Conservation (phyloP, 1,140 invertebrate species). For the Papilio glaucus region DNA sequence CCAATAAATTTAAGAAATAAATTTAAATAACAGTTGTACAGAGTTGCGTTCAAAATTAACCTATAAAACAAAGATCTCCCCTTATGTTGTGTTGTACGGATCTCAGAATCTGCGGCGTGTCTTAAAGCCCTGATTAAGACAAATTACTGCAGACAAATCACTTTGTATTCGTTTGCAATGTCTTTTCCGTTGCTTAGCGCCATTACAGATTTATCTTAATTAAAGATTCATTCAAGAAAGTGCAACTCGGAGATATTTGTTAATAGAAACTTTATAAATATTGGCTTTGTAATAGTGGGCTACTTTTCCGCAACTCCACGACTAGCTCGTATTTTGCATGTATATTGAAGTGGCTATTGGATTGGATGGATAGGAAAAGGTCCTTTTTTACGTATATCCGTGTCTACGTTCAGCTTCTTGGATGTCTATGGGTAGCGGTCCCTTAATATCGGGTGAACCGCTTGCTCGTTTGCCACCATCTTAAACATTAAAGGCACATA, state of each 20-base stretch:
- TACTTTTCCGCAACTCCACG: no score
- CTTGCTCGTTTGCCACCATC: no score
- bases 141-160: conserved; percentile 14
- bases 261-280: background rate
- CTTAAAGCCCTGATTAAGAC: conserved; percentile 21
- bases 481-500: no score
- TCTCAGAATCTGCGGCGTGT: conserved; percentile 5
- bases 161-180: conserved; percentile 6
- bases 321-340: no score
- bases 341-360: no score
- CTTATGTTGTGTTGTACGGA: background rate
- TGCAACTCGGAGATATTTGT: background rate
- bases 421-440: no score
- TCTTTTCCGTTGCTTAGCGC: background rate
- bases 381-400: no score
- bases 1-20: no score
- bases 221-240: background rate
- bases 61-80: background rate
- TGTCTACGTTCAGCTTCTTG: no score
- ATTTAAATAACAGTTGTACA: background rate
- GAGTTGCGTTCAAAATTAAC: background rate
- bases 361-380: no score
- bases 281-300: no score
- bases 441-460: no score
- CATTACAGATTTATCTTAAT: background rate